Base-by-base conservation (phyloP, 2,113 vertebrate genomes). In the Chloroceryle aenea region DNA sequence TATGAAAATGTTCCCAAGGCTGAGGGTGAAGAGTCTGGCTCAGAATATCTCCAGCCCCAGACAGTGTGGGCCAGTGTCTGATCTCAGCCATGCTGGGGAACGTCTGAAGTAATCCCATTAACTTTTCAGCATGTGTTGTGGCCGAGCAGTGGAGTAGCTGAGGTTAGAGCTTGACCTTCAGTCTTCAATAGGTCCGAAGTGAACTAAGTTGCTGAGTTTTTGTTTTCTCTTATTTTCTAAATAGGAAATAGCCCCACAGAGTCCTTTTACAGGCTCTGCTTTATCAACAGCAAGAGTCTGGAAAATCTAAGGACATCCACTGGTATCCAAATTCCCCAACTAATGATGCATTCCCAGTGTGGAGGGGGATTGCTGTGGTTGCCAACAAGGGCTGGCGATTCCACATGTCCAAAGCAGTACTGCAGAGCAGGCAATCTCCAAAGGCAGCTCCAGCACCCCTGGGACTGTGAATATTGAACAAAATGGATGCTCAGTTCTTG, bases 41-140 rank as follows among this genome's bases (percentile, higher is more conserved):
- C 84, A 76, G 95, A 95, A 79, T 92, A 91, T 74, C 93, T 84
- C 76, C 85, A 8, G 25, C 67, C 72, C 79, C 88, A 89, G 90
- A 90, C 91, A 87, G 80, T 47, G 45, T 23, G 30, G 94, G 92
- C 88, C 92, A 62, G 68, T 77, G 95, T 86, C 96, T 96, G 90
- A 79, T 93, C 90, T 93, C 92, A 85, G 84, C 93, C 3, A 0
- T 34, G 63, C 84, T 75, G 87, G 77, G 83, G 81, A 91, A 79
- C 6, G 12, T 79, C 75, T 91, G 90, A 83, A 94, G 88, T 87
- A 75, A 93, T 96, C 72, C 91, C 79, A 91, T 78, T 82, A 81
- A 85, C 34, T 86, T 92, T 87, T 69, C 29, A 0, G 85, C 67
- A 5, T 68, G 68, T 32, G 34, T 50, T 95, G 50, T 89, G 83